These are phyloP conservation scores for Heterochromis multidens DNA, from an alignment of 2,113 vertebrate species.

Conservation along the genomic window DNA sequence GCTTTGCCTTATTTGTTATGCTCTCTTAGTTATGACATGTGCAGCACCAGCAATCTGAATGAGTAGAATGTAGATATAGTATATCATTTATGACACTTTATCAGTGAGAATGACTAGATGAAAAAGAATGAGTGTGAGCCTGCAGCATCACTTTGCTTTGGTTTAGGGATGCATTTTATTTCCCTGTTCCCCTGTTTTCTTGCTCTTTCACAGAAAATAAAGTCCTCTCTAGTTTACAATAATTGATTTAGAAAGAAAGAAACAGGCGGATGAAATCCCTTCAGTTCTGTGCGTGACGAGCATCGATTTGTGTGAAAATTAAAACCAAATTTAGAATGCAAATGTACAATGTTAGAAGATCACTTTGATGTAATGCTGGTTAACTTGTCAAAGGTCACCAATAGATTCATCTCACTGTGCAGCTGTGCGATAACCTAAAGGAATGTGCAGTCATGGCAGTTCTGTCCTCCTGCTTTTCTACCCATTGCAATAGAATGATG, in stretches of 20 bases:
- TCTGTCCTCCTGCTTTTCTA: conserved; percentile 10
- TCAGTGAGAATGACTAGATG: conserved; percentile 30
- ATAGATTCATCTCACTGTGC: conserved; percentile 37
- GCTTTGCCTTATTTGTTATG: conserved; percentile 77
- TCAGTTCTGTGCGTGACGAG: conserved; percentile 4
- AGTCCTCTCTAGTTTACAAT: conserved; percentile 38
- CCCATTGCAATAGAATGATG: conserved; percentile 40
- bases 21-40: conserved; percentile 63
- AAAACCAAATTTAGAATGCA: conserved; percentile 64
- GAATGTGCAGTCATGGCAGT: conserved; percentile 39
- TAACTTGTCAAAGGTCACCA: conserved; percentile 8
- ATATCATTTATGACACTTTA: conserved; percentile 60
- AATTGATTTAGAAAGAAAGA: conserved; percentile 1
- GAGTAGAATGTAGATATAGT: conserved; percentile 71
- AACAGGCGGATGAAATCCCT: not conserved
- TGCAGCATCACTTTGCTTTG: conserved; percentile 33
- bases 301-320: conserved; percentile 37
- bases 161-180: conserved; percentile 34
- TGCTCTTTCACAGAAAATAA: conserved; percentile 8
- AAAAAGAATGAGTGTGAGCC: conserved; percentile 16
- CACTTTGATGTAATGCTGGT: conserved; percentile 28
- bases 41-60: conserved; percentile 76
- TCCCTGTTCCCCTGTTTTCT: not conserved
- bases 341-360: conserved; percentile 27
- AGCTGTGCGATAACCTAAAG: conserved; percentile 34